Percentiles rank a stretch among this genome's conserved stretches.
Evolutionary conservation across 2,113 vertebrate species (phyloP).

Genomic region (Elgaria multicarinata): DNA sequence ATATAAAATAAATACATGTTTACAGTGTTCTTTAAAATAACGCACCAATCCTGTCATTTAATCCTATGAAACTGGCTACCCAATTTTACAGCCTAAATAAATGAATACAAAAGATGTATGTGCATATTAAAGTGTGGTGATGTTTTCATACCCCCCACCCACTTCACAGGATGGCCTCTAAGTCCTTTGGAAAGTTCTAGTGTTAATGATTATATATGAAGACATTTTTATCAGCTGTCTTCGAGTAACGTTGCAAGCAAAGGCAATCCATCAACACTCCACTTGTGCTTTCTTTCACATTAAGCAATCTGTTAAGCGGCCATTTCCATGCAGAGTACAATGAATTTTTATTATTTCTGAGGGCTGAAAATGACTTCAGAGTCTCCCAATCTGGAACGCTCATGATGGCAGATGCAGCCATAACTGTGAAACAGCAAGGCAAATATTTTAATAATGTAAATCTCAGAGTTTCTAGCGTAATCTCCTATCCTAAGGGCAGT

Average conservation of each 20-base stretch:
- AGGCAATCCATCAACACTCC: constrained; percentile 58
- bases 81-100: constrained; percentile 11
- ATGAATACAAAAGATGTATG: constrained; percentile 42
- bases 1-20: no score
- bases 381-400: constrained; percentile 33
- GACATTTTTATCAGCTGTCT: constrained; percentile 62
- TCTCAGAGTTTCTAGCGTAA: neutral
- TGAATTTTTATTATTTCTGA: constrained; percentile 61
- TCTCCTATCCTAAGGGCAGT: neutral
- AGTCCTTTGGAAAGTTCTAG: constrained; percentile 38
- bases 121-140: neutral
- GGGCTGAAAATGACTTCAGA: constrained; percentile 56
- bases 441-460: constrained; percentile 39
- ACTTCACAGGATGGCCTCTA: constrained; percentile 20
- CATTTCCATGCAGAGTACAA: constrained; percentile 59
- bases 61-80: neutral
- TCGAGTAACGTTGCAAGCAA: constrained; percentile 50
- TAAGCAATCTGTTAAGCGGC: constrained; percentile 63
- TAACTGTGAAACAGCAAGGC: constrained; percentile 45
- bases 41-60: neutral
- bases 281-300: constrained; percentile 54
- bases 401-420: constrained; percentile 29
- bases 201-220: constrained; percentile 59
- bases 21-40: neutral
- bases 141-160: constrained; percentile 36